Base-by-base conservation (phyloP, 2,797 vertebrate species). In the Parauchenoglanis punctatus region DNA sequence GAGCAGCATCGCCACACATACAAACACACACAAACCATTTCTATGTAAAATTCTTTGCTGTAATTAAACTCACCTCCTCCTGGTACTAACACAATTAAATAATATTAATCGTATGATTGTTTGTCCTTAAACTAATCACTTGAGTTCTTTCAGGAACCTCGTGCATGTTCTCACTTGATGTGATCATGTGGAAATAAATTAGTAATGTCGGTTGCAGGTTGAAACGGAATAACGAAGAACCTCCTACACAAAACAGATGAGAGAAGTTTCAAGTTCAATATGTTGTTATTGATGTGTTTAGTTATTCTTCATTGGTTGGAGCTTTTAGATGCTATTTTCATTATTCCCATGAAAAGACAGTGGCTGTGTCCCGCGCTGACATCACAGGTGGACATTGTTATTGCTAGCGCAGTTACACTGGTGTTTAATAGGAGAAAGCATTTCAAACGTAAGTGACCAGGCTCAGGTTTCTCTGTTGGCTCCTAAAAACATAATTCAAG, bases 1-100 rank as follows among this genome's bases (percentile, higher is more conserved):
- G 44, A 87, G 88, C 86, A 85, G 31, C 46, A 13, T 23, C 67
- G 25, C 17, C 72, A 28, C 18, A 46, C 89, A 89, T 85, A 90
- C 86, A 72, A 81, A 72, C 68, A 72, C 44, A 28, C 73, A 49
- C 44, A 75, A 44, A 52, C 25, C 70, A 25, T 73, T 28, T 18
- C 56, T 52, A 8, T 35, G 23, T 52, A 28, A 15, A 35, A n/a
- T 81, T 49, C 46, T n/a, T 59, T 12, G 1, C 52, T 80, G 54
- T 80, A 35, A 58, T 3, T 23, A 58, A 80, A 23, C 54, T 40
- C 54, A 40, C 54, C 76, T 68, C 65, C 81, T 28, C 10, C 3
- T 59, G 65, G 10, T 31, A 52, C 73, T 77, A 83, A 86, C 31
- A 52, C 81, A 49, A 82, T 68, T 76, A 86, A 68, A 68, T 20